These are phyloP conservation scores for Oncorhynchus keta DNA, from an alignment of 2,113 vertebrate species.

Conservation along the genomic window DNA sequence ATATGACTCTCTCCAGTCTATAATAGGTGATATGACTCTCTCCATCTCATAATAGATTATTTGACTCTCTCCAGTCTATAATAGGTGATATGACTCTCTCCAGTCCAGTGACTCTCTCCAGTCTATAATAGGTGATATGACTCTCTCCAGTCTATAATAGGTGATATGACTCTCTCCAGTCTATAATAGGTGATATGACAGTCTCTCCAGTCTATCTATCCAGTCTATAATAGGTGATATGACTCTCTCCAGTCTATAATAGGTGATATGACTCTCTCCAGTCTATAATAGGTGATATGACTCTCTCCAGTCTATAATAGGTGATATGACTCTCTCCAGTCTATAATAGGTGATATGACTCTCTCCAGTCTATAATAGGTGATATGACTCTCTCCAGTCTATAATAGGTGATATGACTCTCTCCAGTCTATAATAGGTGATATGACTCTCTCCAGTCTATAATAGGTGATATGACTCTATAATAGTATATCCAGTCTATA, in stretches of 20 bases:
- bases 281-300: neutral
- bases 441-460: too few relatives aligned
- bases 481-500: too few relatives aligned
- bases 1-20: too few relatives aligned
- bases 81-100: neutral
- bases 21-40: neutral
- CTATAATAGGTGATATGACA: neutral
- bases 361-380: neutral
- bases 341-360: neutral
- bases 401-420: neutral
- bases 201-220: too few relatives aligned
- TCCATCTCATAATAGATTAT: neutral
- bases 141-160: neutral
- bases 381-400: neutral
- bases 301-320: neutral
- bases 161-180: too few relatives aligned
- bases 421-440: neutral
- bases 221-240: neutral
- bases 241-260: neutral
- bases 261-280: neutral
- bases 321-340: neutral
- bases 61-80: neutral
- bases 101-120: neutral
- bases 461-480: neutral
- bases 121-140: neutral